A percentile compares a stretch with the other conserved stretches of the same genome.
phyloP scores from a whole-genome alignment of 2,888 invertebrate species.

The Dryobotodes eremita region DNA sequence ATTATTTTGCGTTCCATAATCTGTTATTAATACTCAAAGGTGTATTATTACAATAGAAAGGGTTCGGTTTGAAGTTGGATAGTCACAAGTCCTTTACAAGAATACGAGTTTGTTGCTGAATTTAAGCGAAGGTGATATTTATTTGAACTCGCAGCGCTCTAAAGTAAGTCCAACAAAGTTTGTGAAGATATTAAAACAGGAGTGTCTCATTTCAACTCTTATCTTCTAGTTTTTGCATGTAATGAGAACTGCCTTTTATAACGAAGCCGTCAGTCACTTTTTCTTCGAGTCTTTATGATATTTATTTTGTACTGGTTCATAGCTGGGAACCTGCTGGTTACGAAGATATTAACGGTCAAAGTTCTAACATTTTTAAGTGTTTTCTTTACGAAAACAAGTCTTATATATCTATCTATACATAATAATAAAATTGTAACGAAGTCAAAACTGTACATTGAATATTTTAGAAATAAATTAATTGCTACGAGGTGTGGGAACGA shows the following conservation, averaged over 20 bases:
- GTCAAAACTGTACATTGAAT: too few relatives aligned
- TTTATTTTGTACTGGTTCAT: neutral
- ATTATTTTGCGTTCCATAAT: neutral
- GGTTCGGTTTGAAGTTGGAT: slow-evolving; percentile 26
- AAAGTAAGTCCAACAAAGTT: slow-evolving; percentile 30
- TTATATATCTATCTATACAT: neutral
- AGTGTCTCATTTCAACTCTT: slow-evolving; percentile 23
- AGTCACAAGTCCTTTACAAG: slow-evolving; percentile 9
- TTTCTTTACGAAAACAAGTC: neutral
- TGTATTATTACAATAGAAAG: slow-evolving; percentile 16
- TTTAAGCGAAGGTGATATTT: slow-evolving; percentile 40
- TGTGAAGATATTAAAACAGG: slow-evolving; percentile 26
- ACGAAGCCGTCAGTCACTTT: neutral
- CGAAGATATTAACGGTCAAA: neutral
- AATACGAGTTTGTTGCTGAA: slow-evolving; percentile 29
- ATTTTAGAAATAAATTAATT: too few relatives aligned
- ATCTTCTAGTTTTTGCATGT: slow-evolving; percentile 16
- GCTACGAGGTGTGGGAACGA: too few relatives aligned
- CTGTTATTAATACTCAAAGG: slow-evolving; percentile 13
- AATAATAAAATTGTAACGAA: neutral
- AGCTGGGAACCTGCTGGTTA: neutral
- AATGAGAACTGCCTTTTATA: slow-evolving; percentile 25
- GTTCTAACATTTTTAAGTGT: neutral
- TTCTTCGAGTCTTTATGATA: neutral
- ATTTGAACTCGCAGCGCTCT: slow-evolving; percentile 27